Evolutionary conservation across 2,888 invertebrate genomes (phyloP), one percentile per base, ranked within the genome.

Genomic region (Autographa gamma): DNA sequence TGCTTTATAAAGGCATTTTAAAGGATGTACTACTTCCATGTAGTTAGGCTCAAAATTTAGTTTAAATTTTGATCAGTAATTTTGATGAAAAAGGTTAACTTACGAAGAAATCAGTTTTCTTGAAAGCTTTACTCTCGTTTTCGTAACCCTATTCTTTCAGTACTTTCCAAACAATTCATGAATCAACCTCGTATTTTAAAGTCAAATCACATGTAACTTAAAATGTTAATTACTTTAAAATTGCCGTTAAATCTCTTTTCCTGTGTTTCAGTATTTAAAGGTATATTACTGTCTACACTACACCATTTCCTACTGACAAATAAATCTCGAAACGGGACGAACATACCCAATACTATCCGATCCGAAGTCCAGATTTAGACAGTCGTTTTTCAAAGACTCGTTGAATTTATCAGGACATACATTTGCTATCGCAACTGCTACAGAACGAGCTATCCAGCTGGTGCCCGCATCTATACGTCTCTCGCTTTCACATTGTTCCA

Each of bases 381-480:
- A 71, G 32, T 64, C 68, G 52, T 76, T 67, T 58, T 60, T 54
- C 60, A 69, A 52, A 60, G n/a, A 54, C 59, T 41, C 60, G 5
- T 56, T 48, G 64, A 64, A 71, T 70, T 66, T 60, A 71, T 66
- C 64, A 60, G 63, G 41, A 18, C 69, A 74, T 76, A 69, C 60
- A 69, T 80, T 71, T 80, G 74, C 74, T 69, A 70, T 80, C 60
- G 63, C 68, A 77, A 68, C 68, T 65, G 64, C 54, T 71, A 73
- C 77, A 77, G 65, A 73, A 78, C 60, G 72, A 74, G 72, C 67
- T 66, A 68, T n/a, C 65, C 85, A 83, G 76, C 84, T 85, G 84
- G 68, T 70, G 16, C 59, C 54, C 43, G 43, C 60, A 58, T n/a
- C 73, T 76, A 80, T 73, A 78, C 72, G 79, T 81, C 74, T 73